Evolutionary conservation across 2,113 vertebrate genomes (phyloP).

Genomic region (Dipodomys spectabilis): DNA sequence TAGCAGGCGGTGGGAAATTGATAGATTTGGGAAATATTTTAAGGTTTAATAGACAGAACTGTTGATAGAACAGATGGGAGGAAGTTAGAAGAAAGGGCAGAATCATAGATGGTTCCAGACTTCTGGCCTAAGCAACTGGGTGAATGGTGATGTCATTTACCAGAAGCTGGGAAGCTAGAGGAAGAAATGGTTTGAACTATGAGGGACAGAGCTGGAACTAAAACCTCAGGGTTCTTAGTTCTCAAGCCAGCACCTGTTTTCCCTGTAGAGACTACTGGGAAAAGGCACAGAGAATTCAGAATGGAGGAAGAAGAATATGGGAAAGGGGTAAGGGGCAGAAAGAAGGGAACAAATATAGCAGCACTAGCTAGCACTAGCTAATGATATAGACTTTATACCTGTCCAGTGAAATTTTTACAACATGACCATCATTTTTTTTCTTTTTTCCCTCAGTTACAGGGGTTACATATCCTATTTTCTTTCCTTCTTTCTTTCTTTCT

Average conservation of each 20-base stretch:
- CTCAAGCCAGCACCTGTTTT: not conserved
- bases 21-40: not conserved
- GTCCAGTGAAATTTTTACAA: not conserved
- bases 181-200: not conserved
- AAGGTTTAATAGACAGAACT: not conserved
- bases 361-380: not conserved
- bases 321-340: not conserved
- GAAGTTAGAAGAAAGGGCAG: not conserved
- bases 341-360: not conserved
- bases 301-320: not conserved
- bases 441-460: no score
- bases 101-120: not conserved
- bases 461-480: no score
- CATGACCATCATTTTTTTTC: not conserved
- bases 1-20: not conserved
- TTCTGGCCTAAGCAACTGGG: constrained; percentile 1
- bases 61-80: not conserved
- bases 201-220: not conserved
- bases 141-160: not conserved
- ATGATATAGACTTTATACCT: not conserved
- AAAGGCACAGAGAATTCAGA: not conserved
- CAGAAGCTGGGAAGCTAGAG: not conserved
- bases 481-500: no score
- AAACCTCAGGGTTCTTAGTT: not conserved
- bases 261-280: not conserved